A percentile compares a stretch with the other conserved stretches of the same genome.
These are phyloP conservation scores for Pseudococcus longispinus DNA, from an alignment of 2,888 invertebrate genomes.

Conservation along the genomic window DNA sequence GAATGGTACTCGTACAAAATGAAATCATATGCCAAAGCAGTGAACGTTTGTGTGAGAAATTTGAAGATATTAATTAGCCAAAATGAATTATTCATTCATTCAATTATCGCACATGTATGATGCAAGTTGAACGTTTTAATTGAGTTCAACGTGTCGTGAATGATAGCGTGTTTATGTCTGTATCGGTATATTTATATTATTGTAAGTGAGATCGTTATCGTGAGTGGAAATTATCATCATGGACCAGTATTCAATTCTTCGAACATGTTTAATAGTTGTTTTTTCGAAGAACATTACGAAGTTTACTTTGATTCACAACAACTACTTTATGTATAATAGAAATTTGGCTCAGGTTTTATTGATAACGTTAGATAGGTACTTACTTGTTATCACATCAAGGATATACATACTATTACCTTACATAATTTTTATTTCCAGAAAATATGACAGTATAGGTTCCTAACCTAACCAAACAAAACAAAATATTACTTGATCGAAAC, in stretches of 20 bases:
- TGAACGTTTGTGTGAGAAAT: background rate
- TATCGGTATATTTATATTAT: background rate
- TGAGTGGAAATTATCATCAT: background rate
- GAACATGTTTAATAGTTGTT: background rate
- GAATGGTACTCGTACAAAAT: background rate
- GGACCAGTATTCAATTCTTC: background rate
- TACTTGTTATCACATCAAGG: background rate
- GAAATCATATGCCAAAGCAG: background rate
- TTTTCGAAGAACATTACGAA: background rate
- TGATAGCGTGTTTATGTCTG: background rate
- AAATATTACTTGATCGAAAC: background rate
- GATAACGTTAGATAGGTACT: background rate
- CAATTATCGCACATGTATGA: background rate
- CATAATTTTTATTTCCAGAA: background rate
- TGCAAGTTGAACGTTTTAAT: slow-evolving; percentile 1
- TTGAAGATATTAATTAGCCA: background rate
- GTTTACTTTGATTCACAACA: background rate
- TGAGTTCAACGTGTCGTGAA: background rate
- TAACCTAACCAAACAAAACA: background rate
- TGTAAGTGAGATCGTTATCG: background rate
- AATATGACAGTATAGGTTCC: background rate
- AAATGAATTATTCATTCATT: background rate
- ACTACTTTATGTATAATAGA: background rate
- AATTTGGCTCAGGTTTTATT: background rate
- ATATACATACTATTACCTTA: background rate